Evolutionary conservation across 1,140 invertebrate genomes (phyloP).

Genomic region (Coboldia fuscipes): DNA sequence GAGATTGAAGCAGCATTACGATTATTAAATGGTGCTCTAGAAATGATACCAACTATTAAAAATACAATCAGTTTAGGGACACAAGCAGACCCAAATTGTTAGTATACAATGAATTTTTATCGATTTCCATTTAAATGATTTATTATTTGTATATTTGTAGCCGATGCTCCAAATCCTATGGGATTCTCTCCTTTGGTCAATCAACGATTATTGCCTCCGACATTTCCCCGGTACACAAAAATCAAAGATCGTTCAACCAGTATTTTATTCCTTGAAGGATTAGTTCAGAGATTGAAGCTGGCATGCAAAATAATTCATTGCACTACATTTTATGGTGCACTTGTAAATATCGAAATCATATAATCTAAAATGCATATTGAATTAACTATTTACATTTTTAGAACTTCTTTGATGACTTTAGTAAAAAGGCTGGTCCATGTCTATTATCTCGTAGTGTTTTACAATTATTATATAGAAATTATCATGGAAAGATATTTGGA

Average conservation of each 20-base stretch:
- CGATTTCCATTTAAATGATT: neutral
- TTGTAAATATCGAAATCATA: conserved; percentile 33
- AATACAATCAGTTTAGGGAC: conserved; percentile 54
- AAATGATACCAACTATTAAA: conserved; percentile 59
- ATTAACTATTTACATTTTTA: conserved; percentile 22
- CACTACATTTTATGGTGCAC: conserved; percentile 55
- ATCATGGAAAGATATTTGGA: conserved; percentile 26
- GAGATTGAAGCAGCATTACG: conserved; percentile 36
- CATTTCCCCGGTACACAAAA: conserved; percentile 92
- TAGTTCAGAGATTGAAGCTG: conserved; percentile 56
- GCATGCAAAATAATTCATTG: conserved; percentile 65
- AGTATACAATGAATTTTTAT: conserved; percentile 12
- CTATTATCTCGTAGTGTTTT: conserved; percentile 83
- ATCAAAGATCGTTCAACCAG: conserved; percentile 70
- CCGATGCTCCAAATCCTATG: conserved; percentile 37
- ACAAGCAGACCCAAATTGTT: conserved; percentile 45
- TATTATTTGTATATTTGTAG: conserved; percentile 14
- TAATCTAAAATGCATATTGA: neutral
- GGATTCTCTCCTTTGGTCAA: conserved; percentile 92
- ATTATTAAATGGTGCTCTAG: conserved; percentile 40
- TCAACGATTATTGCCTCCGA: conserved; percentile 82
- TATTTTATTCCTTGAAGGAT: conserved; percentile 62
- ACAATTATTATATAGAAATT: conserved; percentile 53
- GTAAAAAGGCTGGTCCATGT: conserved; percentile 63
- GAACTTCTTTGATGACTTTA: conserved; percentile 91